These are phyloP conservation scores for Enteromius argenteus DNA, from an alignment of 2,797 vertebrate genomes.

Conservation along the genomic window DNA sequence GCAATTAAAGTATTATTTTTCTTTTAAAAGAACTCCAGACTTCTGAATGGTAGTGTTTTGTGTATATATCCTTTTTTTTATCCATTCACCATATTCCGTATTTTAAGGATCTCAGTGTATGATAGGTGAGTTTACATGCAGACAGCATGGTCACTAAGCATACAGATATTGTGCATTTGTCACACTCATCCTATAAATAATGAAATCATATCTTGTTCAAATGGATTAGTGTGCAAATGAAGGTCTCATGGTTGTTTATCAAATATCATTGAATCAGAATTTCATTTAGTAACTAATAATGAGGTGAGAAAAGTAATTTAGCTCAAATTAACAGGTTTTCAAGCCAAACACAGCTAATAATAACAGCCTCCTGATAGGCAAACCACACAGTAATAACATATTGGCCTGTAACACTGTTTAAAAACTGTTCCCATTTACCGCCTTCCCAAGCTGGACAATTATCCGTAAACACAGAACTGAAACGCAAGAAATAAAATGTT, in stretches of 20 bases:
- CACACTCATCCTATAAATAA: slow-evolving; percentile 24
- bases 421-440: neutral
- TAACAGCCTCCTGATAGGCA: slow-evolving; percentile 19
- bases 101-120: neutral
- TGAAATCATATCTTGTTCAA: slow-evolving; percentile 23
- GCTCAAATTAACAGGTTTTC: slow-evolving; percentile 28
- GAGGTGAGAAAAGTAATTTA: slow-evolving; percentile 33
- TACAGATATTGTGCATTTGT: neutral
- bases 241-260: slow-evolving; percentile 15
- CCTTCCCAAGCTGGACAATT: slow-evolving; percentile 12
- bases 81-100: neutral
- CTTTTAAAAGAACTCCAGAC: neutral
- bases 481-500: slow-evolving; percentile 32
- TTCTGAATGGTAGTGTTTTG: neutral
- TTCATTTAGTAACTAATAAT: slow-evolving; percentile 40
- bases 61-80: neutral
- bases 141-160: neutral
- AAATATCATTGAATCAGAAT: slow-evolving; percentile 36
- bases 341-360: slow-evolving; percentile 37
- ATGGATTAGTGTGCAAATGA: slow-evolving; percentile 3
- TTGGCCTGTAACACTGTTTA: slow-evolving; percentile 3
- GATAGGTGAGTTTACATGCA: neutral
- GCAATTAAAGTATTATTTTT: neutral
- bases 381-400: slow-evolving; percentile 27
- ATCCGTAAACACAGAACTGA: slow-evolving; percentile 21